Conservation (phyloP, 2,113 vertebrate genomes). For the Gallinago jamesoni region DNA sequence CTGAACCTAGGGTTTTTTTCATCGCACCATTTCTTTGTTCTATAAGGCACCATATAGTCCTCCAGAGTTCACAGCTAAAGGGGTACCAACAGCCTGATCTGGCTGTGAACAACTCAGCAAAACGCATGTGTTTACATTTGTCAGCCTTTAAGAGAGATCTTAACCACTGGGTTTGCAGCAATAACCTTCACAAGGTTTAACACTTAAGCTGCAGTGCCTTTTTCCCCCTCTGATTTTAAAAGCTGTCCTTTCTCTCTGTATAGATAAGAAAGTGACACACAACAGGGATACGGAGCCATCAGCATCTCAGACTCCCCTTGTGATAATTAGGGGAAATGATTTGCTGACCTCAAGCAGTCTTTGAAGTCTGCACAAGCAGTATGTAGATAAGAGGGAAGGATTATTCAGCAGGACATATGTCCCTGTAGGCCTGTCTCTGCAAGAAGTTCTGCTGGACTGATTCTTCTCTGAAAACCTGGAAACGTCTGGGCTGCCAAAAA, state of each 20-base stretch:
- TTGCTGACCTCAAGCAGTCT: constrained; percentile 7
- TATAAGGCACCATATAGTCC: background rate
- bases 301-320: background rate
- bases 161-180: background rate
- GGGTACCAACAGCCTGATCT: background rate
- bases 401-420: background rate
- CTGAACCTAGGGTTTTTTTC: background rate
- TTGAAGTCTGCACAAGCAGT: background rate
- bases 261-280: background rate
- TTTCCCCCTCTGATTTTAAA: background rate
- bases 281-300: background rate
- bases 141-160: background rate
- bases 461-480: background rate
- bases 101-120: background rate
- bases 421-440: background rate
- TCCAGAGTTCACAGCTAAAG: background rate
- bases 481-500: background rate
- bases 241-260: background rate
- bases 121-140: background rate
- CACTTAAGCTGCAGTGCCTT: background rate
- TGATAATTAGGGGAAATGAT: constrained; percentile 14
- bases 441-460: background rate
- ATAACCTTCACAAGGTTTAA: background rate
- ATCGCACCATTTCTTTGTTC: background rate
- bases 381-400: background rate